phyloP scores from a whole-genome alignment of 2,797 vertebrate species.

The Enteromius trimaculatus region DNA sequence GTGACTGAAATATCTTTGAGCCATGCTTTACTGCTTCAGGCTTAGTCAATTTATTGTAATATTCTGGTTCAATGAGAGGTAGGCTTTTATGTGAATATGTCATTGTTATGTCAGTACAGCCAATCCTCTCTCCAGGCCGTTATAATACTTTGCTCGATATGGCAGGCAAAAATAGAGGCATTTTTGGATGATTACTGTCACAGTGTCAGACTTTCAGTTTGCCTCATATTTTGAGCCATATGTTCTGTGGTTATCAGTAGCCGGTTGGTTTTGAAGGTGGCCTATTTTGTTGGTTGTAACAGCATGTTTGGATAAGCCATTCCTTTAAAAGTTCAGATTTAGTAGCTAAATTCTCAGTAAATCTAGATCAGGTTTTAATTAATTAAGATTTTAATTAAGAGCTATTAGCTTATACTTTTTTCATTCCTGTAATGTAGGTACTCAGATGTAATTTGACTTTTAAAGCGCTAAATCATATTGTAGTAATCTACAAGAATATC shows the following conservation, averaged over 20 bases:
- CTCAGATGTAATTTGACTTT: background rate
- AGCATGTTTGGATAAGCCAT: conserved; percentile 17
- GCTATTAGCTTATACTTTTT: no score
- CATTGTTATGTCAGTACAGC: conserved; percentile 36
- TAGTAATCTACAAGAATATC: background rate
- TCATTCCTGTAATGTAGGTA: background rate
- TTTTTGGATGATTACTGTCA: conserved; percentile 41
- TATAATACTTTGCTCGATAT: background rate
- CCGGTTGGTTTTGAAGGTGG: background rate
- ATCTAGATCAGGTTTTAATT: background rate
- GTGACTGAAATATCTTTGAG: conserved; percentile 24
- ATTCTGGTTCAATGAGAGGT: conserved; percentile 29
- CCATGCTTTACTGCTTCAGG: background rate
- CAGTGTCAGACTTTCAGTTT: conserved; percentile 29
- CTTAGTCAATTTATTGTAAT: conserved; percentile 30
- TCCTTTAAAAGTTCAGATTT: background rate
- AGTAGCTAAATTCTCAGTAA: background rate
- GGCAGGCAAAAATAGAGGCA: conserved; percentile 7
- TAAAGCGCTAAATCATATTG: conserved; percentile 1
- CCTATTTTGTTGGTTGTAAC: background rate
- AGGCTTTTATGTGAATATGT: conserved; percentile 23
- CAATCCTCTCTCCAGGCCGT: conserved; percentile 25
- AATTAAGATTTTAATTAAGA: background rate
- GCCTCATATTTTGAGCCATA: background rate
- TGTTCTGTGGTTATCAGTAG: background rate